Conservation (phyloP, 2,113 vertebrate genomes). For the Passer montanus region DNA sequence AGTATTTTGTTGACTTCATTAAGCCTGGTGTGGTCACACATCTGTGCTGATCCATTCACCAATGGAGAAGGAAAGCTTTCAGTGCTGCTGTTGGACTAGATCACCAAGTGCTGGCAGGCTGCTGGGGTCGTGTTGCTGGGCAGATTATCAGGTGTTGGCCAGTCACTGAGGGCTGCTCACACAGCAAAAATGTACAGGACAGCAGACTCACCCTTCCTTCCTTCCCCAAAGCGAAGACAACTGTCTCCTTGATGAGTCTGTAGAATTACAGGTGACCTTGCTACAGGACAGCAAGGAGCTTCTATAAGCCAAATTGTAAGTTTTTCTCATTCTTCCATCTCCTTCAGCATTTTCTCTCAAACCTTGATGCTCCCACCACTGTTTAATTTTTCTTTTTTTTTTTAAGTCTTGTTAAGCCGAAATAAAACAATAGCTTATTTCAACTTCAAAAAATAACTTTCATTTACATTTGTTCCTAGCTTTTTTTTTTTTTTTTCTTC, state of each 20-base stretch:
- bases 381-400: not conserved
- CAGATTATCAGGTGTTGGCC: not conserved
- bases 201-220: not conserved
- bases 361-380: not conserved
- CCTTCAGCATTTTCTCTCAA: not conserved
- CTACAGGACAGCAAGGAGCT: not conserved
- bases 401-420: not conserved
- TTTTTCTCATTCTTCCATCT: not conserved
- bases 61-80: not conserved
- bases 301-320: not conserved
- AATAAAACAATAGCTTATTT: not conserved
- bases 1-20: not conserved
- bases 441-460: not conserved
- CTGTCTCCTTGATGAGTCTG: not conserved
- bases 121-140: not conserved
- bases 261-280: not conserved
- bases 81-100: not conserved
- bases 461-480: not conserved
- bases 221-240: not conserved
- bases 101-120: not conserved
- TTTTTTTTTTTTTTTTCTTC: rapidly evolving
- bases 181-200: not conserved
- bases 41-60: not conserved
- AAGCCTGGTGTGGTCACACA: not conserved
- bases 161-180: not conserved